These are phyloP conservation scores for Notechis scutatus DNA, from an alignment of 2,113 vertebrate species.

Conservation along the genomic window DNA sequence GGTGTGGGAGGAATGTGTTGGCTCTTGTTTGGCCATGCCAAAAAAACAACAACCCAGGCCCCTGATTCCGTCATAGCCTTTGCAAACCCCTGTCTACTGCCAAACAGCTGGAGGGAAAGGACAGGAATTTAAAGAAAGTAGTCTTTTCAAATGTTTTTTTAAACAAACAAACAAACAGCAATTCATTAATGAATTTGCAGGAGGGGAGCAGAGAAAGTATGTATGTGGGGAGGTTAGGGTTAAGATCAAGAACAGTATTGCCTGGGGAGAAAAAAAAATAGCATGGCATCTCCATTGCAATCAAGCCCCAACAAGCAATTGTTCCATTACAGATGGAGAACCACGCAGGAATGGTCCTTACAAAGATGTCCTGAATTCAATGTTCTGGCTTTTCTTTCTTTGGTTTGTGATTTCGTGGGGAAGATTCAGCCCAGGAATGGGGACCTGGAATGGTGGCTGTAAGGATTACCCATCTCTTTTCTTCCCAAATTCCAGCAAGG, in stretches of 20 bases:
- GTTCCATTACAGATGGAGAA: not conserved
- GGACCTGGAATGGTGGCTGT: not conserved
- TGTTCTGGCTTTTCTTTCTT: not conserved
- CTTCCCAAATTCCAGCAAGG: not conserved
- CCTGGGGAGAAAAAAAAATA: conserved; percentile 15
- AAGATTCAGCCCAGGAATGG: not conserved
- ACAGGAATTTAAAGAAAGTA: not conserved
- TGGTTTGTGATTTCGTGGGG: not conserved
- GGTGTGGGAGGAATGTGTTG: not conserved
- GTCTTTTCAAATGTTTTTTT: conserved; percentile 25
- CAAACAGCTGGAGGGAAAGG: conserved; percentile 22
- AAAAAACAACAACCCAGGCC: not conserved
- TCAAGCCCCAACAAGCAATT: conserved; percentile 47
- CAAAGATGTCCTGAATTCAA: fast-evolving
- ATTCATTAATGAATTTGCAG: conserved; percentile 23
- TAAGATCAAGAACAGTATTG: conserved; percentile 29
- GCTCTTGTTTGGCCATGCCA: not conserved
- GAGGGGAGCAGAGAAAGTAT: not conserved
- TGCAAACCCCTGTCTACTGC: conserved; percentile 16
- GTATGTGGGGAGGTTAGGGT: not conserved
- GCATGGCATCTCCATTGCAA: conserved; percentile 11
- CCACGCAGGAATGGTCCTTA: not conserved
- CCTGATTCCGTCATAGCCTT: not conserved
- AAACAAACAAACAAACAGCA: not conserved
- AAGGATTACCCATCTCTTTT: not conserved